phyloP scores from a whole-genome alignment of 2,113 vertebrate genomes.

The Verasper variegatus region DNA sequence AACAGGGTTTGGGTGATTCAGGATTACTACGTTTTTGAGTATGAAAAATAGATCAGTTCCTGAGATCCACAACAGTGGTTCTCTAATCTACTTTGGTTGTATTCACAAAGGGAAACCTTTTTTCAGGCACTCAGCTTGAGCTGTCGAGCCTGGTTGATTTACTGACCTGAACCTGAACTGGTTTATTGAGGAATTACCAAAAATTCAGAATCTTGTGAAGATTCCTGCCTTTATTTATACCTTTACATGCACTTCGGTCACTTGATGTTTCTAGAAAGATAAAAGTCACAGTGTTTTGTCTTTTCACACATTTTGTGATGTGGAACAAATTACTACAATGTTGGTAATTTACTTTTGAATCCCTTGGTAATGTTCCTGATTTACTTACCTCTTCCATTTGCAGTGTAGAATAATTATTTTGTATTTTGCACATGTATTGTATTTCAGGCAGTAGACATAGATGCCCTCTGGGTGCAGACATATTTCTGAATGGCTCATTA shows the following conservation, averaged over 20 bases:
- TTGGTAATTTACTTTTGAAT: no score
- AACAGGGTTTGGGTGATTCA: no score
- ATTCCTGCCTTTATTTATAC: no score
- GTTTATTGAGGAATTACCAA: no score
- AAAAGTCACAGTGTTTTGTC: neutral
- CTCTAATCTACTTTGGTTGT: no score
- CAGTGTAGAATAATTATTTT: neutral
- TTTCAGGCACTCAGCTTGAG: no score
- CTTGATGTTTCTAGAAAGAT: neutral
- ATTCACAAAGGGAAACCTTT: no score
- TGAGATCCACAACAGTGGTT: no score
- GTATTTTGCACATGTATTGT: neutral
- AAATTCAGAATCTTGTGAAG: no score
- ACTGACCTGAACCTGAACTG: no score
- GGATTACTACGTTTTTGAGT: neutral
- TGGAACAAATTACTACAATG: neutral
- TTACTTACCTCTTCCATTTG: neutral
- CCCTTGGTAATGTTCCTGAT: neutral
- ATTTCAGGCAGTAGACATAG: neutral
- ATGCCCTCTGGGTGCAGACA: neutral
- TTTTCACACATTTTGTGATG: neutral
- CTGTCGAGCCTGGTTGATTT: no score
- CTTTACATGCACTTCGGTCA: conserved; percentile 16
- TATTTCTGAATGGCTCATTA: neutral
- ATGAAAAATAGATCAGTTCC: no score